Evolutionary conservation across 2,888 invertebrate genomes (phyloP), one percentile per base, ranked within the genome.

Genomic region (Chalcosyrphus nemorum): DNA sequence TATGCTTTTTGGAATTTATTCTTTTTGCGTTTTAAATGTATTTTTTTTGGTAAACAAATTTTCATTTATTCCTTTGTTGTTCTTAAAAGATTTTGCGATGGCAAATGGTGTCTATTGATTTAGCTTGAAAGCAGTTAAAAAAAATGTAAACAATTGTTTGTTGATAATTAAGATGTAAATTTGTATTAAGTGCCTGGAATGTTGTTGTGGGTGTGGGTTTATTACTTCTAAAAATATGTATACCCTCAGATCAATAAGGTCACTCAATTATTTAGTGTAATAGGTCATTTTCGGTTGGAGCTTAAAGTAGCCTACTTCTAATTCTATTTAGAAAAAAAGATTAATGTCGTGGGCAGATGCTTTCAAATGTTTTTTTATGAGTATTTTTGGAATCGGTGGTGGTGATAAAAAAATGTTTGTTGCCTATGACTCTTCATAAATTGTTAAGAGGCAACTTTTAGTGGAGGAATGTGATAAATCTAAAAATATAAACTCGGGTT

Each of bases 231-330:
- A 45, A 63, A 61, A 29, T 45, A 9, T n/a, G 17, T 35, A n/a
- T n/a, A n/a, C n/a, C n/a, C n/a, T 27, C n/a, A 52, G 15, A 52
- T 27, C 50, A 13, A 45, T 19, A 45, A 63, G 45, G 61, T 63
- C 45, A 63, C 45, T 63, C 21, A 41, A 9, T 59, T 5, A 15
- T 59, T 21, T 43, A 15, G 38, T 59, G 41, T 59, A 24, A 56
- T 56, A 56, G 56, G 56, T 59, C 41, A 43, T 15, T 27, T 24
- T 27, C 27, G 4, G 0, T 2, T 5, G 21, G 13, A 19, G 19
- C n/a, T 2, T 21, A 19, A 13, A 35, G 13, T 56, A 21, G 21
- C 1, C 11, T 19, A 56, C 17, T 0, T 19, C 17, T 19, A n/a
- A n/a, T 19, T 56, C 56, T 19, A 56, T 56, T 56, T 19, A 38